A percentile compares a stretch with the other conserved stretches of the same genome.
Conservation (phyloP, 2,797 vertebrate species). For the Rhinatrema bivittatum region DNA sequence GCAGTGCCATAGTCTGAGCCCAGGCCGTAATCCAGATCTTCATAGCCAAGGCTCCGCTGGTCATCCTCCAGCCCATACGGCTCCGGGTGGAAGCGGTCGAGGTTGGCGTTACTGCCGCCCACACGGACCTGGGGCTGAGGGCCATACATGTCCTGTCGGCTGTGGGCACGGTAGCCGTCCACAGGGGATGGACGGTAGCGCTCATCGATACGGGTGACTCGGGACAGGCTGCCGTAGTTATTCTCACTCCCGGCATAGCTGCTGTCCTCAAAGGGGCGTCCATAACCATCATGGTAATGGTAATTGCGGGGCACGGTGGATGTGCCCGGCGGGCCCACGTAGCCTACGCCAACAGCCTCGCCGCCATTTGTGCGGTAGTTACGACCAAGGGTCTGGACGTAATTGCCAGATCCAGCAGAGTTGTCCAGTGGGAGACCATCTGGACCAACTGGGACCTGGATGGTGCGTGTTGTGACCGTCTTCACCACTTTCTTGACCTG, state of each 20-base stretch:
- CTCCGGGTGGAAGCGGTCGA: conserved; percentile 79
- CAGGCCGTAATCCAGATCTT: conserved; percentile 85
- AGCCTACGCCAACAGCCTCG: conserved; percentile 57
- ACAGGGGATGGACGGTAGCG: conserved; percentile 76
- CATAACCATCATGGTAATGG: conserved; percentile 70
- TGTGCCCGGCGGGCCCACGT: conserved; percentile 57
- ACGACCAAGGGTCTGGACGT: conserved; percentile 74
- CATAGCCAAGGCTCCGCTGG: conserved; percentile 82
- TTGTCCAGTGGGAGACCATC: conserved; percentile 81
- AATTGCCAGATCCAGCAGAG: conserved; percentile 62
- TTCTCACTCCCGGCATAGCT: conserved; percentile 62
- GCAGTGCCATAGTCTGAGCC: conserved; percentile 78
- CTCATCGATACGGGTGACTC: conserved; percentile 80
- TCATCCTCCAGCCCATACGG: conserved; percentile 87
- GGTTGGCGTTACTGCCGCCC: conserved; percentile 83
- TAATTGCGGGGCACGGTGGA: conserved; percentile 87
- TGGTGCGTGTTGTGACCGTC: conserved; percentile 81
- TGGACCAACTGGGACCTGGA: conserved; percentile 67
- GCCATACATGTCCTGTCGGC: conserved; percentile 84
- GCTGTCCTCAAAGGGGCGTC: conserved; percentile 61
- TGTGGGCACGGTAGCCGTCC: conserved; percentile 79
- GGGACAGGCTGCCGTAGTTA: conserved; percentile 74
- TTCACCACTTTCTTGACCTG: conserved; percentile 90
- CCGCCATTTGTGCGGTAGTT: conserved; percentile 70
- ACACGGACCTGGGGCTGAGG: conserved; percentile 89